Base-by-base conservation (phyloP, 2,113 vertebrate genomes). In the Lepisosteus osseus region DNA sequence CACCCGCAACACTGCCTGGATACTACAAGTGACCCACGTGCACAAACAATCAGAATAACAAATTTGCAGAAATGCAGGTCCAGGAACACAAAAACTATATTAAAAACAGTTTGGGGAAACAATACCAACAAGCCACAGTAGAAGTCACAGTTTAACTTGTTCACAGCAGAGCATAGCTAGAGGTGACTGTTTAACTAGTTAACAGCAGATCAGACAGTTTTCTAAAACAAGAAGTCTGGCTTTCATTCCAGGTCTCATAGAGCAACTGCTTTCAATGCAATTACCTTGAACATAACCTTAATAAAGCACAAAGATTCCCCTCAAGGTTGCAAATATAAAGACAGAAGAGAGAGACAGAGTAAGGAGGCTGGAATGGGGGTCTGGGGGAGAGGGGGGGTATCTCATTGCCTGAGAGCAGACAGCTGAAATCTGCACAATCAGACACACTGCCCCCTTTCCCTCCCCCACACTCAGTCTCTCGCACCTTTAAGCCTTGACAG, bases 351-450 rank as follows among this genome's bases (percentile, higher is more conserved):
- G 59, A 45, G 62, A 51, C 42, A 70, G 51, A 55, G 17, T 4
- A 45, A 56, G 61, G 54, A 68, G 69, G 69, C 63, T 67, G 55
- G 72, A 67, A 51, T 3, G 42, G 40, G 65, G 69, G 44, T n/a
- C 68, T 67, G 75, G 51, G 68, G 71, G 69, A 77, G 78, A 14
- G 68, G 67, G 69, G 77, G 79, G 54, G 78, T 79, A 51, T 51
- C 47, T 51, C 51, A 76, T 74, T 43, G 83, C 77, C 73, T 75
- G 76, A 72, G 79, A 87, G 78, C 77, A 89, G 88, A 90, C 90
- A 91, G 87, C 89, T 89, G 85, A 89, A 87, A 89, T 85, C 86
- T 83, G 76, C 74, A 82, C 64, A 62, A 76, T 78, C 67, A 85
- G 80, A 85, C 80, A 83, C 82, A 85, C 75, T 78, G 75, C 56